phyloP scores from a whole-genome alignment of 2,888 invertebrate genomes.

The Prenolepis imparis region DNA sequence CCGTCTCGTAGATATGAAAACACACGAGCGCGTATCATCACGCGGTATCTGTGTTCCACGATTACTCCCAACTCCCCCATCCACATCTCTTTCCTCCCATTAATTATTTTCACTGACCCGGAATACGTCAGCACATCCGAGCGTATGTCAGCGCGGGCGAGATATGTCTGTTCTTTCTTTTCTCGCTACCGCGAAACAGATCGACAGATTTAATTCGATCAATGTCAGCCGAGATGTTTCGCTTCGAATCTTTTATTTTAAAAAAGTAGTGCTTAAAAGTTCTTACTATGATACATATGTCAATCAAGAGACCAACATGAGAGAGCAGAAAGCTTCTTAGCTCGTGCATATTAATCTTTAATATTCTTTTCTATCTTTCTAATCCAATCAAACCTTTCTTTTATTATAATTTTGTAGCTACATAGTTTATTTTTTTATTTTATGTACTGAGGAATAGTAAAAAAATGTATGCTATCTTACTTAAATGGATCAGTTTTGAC shows the following conservation, averaged over 20 bases:
- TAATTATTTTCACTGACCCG: conserved; percentile 67
- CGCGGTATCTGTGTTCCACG: conserved; percentile 52
- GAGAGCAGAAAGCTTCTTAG: background rate
- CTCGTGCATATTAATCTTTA: background rate
- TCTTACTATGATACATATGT: background rate
- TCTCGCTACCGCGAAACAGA: background rate
- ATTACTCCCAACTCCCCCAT: conserved; percentile 48
- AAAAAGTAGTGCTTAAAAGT: background rate
- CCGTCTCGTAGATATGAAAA: conserved; percentile 38
- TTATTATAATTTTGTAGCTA: background rate
- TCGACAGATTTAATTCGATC: conserved; percentile 47
- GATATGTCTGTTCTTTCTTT: conserved; percentile 25
- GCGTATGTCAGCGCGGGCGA: conserved; percentile 36
- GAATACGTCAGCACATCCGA: conserved; percentile 35
- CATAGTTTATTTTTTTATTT: background rate
- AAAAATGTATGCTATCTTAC: background rate
- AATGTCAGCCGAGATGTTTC: conserved; percentile 20
- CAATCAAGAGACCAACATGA: background rate
- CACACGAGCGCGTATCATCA: conserved; percentile 51
- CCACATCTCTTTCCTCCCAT: conserved; percentile 23
- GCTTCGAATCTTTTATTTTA: background rate
- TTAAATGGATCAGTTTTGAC: background rate
- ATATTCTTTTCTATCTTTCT: background rate
- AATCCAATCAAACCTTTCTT: background rate
- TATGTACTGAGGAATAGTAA: background rate